Evolutionary conservation across 2,888 invertebrate genomes (phyloP).

Genomic region (Elegia similella): DNA sequence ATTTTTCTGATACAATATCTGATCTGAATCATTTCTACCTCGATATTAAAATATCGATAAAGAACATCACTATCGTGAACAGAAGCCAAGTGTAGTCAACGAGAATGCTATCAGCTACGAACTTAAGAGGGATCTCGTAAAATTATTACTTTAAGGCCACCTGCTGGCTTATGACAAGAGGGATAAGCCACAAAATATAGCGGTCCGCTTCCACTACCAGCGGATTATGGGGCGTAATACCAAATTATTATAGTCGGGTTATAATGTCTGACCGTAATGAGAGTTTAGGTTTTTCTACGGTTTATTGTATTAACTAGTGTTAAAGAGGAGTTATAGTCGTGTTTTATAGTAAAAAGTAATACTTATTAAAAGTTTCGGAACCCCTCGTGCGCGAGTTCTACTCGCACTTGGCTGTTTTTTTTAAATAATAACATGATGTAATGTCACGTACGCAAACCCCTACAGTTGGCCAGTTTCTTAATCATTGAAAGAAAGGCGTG

Average conservation of each 20-base stretch:
- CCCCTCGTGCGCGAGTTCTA: no score
- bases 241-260: slow-evolving; percentile 32
- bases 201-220: slow-evolving; percentile 30
- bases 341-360: not conserved
- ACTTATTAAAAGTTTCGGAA: not conserved
- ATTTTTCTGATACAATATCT: no score
- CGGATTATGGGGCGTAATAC: slow-evolving; percentile 39
- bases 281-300: slow-evolving; percentile 21
- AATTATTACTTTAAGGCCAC: slow-evolving; percentile 58
- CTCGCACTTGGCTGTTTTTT: no score
- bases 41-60: slow-evolving; percentile 1
- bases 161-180: slow-evolving; percentile 50
- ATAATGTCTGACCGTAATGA: slow-evolving; percentile 26
- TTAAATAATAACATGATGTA: no score
- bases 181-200: slow-evolving; percentile 53
- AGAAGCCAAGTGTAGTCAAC: slow-evolving; percentile 28
- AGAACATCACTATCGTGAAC: slow-evolving; percentile 26
- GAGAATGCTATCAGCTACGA: slow-evolving; percentile 33
- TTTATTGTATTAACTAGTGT: slow-evolving; percentile 3
- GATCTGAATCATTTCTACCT: no score
- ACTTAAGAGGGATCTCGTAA: slow-evolving; percentile 57
- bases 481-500: not conserved
- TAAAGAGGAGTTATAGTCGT: not conserved
- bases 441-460: no score
- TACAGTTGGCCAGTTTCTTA: no score